Evolutionary conservation across 1,140 invertebrate species (phyloP), one percentile per base, ranked within the genome.

Genomic region (Triops cancriformis): DNA sequence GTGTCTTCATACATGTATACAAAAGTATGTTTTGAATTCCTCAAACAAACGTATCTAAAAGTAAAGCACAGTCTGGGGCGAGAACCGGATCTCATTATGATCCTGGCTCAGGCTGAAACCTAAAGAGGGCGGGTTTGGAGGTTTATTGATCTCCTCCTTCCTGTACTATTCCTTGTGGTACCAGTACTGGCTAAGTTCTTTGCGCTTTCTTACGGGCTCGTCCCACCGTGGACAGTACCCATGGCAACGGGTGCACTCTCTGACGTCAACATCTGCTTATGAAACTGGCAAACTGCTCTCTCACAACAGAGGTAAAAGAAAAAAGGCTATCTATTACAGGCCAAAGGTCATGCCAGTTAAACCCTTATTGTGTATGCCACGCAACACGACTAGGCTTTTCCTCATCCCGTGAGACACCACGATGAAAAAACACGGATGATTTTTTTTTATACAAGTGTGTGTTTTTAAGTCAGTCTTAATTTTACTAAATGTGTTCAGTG

Each of bases 211-310:
- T 43, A 42, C 42, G 12, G 28, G 11, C 28, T 76, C 11, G 26
- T 37, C 28, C 28, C 26, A 31, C 18, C 28, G 14, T 27, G 7
- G n/a, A 72, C n/a, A 14, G 41, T 31, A 18, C 23, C 51, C 23
- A 73, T 73, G 76, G 45, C 45, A 77, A 73, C 76, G 76, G 76
- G 37, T 77, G 76, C 37, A 42, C 43, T 76, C 27, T 79, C 26
- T 74, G 41, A 27, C 23, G 64, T 26, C 26, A 45, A 26, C 7
- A 26, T 72, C 31, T 51, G n/a, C 51, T 23, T 23, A 64, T 64
- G 51, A 64, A 64, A 64, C 51, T 64, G 51, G 51, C 23, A 64
- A 64, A 23, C 51, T 64, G 51, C 51, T 64, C 51, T 64, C 14
- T 23, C 51, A 64, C 4, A 64, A 64, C 51, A 64, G 51, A 64